Percentiles rank a stretch among this genome's conserved stretches.
Evolutionary conservation across 2,113 vertebrate genomes (phyloP).

Genomic region (Platysternon megacephalum): DNA sequence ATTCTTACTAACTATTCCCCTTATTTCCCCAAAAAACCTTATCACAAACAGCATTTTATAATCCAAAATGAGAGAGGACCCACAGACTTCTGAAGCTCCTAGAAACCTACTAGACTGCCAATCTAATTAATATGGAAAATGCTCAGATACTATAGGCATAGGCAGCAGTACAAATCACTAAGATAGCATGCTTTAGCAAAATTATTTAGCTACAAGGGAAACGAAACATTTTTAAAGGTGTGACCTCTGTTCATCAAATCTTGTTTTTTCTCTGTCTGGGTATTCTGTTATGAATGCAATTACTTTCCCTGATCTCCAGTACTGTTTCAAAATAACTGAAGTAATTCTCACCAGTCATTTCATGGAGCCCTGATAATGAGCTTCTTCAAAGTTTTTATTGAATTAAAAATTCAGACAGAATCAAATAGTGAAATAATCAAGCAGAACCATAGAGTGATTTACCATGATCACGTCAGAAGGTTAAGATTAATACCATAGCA

Average conservation of each 20-base stretch:
- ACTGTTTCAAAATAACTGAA: not conserved
- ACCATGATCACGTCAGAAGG: not conserved
- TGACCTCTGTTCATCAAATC: not conserved
- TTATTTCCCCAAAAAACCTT: not conserved
- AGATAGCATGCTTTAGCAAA: not conserved
- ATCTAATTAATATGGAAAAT: not conserved
- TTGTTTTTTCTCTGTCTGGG: not conserved
- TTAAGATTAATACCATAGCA: not conserved
- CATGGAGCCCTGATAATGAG: not conserved
- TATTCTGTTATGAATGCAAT: not conserved
- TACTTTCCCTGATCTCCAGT: conserved; percentile 12
- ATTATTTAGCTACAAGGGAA: conserved; percentile 20
- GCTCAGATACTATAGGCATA: not conserved
- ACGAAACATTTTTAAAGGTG: conserved; percentile 29
- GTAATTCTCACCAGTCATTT: not conserved
- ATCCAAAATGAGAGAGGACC: not conserved
- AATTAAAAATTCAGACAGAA: not conserved
- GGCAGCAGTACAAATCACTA: not conserved
- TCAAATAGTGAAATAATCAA: not conserved
- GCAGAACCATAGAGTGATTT: not conserved
- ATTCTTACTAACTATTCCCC: not conserved
- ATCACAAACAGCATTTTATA: not conserved
- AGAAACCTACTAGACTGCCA: not conserved
- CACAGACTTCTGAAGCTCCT: not conserved
- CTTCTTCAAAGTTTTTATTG: not conserved